Base-by-base conservation (phyloP, 1,140 invertebrate genomes). In the Brachionus plicatilis region DNA sequence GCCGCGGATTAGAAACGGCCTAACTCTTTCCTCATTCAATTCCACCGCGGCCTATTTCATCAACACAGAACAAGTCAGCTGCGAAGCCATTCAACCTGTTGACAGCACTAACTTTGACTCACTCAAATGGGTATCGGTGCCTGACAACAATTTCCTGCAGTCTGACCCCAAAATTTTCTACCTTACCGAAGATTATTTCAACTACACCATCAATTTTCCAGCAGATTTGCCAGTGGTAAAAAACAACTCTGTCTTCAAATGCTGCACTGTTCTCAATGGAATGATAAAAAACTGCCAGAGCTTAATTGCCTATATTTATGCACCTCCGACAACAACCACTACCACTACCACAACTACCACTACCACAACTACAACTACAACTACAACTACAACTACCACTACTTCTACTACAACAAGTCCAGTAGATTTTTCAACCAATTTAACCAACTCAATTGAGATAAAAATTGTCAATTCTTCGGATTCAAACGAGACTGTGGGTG, bases 191-290 rank as follows among this genome's bases (percentile, higher is more conserved):
- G 29, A 60, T 29, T 80, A 27, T 33, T 24, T 53, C 14, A 80
- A 80, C 20, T 80, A 33, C 27, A 41, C 78, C 29, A 53, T 43
- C 20, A 80, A 65, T 60, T 80, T 80, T 56, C 78, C 78, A 33
- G 2, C 3, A 33, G 37, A 41, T 43, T 24, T 12, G 11, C n/a
- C 20, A n/a, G 7, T n/a, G 14, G 20, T 60, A 29, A 56, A 80
- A 65, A 60, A 60, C 12, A 65, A 80, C 29, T 41, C 50, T 24
- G 37, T 60, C 17, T 80, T 41, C 9, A 80, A 80, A 65, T 80
- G 78, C 37, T 80, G 78, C 20, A 80, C 78, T 56, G 3, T 80
- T 6, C 11, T 33, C 7, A 14, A 17, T 41, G 78, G 78, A 8
- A 33, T 24, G 12, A 9, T 53, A 6, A 14, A 33, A 53, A 17